phyloP scores from a whole-genome alignment of 1,140 invertebrate genomes.

The Halictus rubicundus region DNA sequence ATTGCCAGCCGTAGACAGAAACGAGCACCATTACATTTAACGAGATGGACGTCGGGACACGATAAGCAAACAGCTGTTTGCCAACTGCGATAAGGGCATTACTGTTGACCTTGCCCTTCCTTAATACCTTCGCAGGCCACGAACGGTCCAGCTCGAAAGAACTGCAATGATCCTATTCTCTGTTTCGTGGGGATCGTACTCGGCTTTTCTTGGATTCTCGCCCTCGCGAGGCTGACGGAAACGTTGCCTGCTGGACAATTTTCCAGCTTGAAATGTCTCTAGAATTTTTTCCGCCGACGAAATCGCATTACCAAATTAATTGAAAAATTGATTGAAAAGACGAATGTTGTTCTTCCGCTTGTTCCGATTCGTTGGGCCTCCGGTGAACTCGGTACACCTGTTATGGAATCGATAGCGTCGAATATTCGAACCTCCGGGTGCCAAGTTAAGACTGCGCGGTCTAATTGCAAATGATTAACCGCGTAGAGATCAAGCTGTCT shows the following conservation, averaged over 20 bases:
- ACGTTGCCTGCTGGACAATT: neutral
- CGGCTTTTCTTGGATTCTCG: neutral
- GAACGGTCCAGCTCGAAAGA: neutral
- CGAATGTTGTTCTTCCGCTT: too few relatives aligned
- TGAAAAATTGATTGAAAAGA: too few relatives aligned
- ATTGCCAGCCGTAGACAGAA: slow-evolving; percentile 58
- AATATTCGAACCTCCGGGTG: too few relatives aligned
- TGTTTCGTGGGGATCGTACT: neutral
- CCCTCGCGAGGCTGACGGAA: too few relatives aligned
- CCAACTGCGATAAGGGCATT: slow-evolving; percentile 52
- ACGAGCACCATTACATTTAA: slow-evolving; percentile 56
- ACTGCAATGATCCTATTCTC: neutral
- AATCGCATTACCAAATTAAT: too few relatives aligned
- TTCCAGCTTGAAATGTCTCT: neutral
- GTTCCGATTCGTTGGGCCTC: too few relatives aligned
- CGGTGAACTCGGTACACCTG: too few relatives aligned
- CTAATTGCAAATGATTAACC: too few relatives aligned
- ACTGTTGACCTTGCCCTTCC: slow-evolving; percentile 62
- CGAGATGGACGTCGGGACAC: slow-evolving; percentile 34
- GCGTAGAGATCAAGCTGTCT: too few relatives aligned
- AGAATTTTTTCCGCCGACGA: too few relatives aligned
- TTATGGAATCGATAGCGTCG: too few relatives aligned
- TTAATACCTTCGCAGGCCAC: slow-evolving; percentile 44
- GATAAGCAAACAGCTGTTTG: slow-evolving; percentile 64
- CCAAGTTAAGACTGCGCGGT: too few relatives aligned